A percentile compares a stretch with the other conserved stretches of the same genome.
Evolutionary conservation across 2,797 vertebrate species (phyloP).

Genomic region (Pogonophryne albipinna): DNA sequence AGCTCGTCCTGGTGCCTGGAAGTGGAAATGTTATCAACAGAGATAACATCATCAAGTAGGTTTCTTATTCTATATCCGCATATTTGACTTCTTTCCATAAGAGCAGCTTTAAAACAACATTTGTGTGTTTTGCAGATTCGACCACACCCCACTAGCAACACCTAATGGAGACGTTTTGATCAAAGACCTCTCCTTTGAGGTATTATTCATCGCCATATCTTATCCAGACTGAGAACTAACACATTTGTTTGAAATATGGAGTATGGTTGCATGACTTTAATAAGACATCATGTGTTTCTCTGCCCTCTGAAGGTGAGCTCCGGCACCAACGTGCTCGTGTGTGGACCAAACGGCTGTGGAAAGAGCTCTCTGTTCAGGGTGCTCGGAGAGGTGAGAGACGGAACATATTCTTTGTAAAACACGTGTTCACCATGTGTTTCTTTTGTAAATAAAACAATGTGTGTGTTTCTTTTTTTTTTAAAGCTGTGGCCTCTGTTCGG

Average conservation of each 20-base stretch:
- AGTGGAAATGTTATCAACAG: conserved; percentile 90
- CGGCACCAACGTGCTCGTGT: conserved; percentile 96
- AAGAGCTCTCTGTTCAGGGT: conserved; percentile 98
- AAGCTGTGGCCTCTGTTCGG: conserved; percentile 98
- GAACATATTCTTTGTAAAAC: no score
- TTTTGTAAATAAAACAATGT: neutral
- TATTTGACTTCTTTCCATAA: neutral
- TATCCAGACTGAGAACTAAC: neutral
- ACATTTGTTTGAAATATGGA: neutral
- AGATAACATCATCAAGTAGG: conserved; percentile 96
- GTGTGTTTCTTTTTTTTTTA: neutral
- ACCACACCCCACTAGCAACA: conserved; percentile 93
- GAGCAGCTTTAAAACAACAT: neutral
- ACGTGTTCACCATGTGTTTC: neutral
- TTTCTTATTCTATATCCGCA: neutral
- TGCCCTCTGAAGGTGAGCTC: conserved; percentile 88
- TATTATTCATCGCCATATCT: conserved; percentile 49
- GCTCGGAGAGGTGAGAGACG: conserved; percentile 91
- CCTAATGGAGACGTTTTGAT: conserved; percentile 98
- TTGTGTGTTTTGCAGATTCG: conserved; percentile 87
- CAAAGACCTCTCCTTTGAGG: conserved; percentile 94
- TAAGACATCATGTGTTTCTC: neutral
- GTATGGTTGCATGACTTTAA: neutral
- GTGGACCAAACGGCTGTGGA: conserved; percentile 97
- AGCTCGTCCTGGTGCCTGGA: conserved; percentile 88